phyloP scores from a whole-genome alignment of 2,888 invertebrate genomes.

The Cerceris ruficornis region DNA sequence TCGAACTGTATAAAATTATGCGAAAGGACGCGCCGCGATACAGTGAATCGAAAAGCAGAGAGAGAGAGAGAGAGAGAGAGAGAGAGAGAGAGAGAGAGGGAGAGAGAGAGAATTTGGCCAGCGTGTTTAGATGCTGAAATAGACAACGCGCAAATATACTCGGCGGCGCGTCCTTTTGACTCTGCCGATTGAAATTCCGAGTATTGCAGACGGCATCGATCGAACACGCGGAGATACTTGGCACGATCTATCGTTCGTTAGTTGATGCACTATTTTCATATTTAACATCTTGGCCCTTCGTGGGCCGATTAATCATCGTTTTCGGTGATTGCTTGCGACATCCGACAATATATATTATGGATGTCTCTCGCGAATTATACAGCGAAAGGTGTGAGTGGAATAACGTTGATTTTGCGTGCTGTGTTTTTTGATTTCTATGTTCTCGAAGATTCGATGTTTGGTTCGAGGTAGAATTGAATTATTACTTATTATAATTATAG shows the following conservation, averaged over 20 bases:
- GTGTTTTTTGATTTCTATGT: too few species aligned
- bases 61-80: neutral
- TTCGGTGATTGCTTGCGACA: neutral
- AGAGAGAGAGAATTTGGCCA: constrained; percentile 24
- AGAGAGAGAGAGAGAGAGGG: constrained; percentile 1
- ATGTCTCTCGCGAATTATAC: too few species aligned
- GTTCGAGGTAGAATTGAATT: too few species aligned
- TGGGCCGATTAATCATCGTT: constrained; percentile 28
- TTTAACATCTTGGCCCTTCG: constrained; percentile 35
- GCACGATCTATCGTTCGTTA: constrained; percentile 1
- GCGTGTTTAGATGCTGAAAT: constrained; percentile 37
- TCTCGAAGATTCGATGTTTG: too few species aligned
- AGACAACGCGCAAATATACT: constrained; percentile 38
- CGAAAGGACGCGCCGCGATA: too few species aligned
- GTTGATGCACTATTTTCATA: constrained; percentile 39
- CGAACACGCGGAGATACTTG: constrained; percentile 25
- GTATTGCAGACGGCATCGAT: constrained; percentile 40
- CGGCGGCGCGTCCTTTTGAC: constrained; percentile 18
- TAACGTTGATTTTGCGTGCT: neutral
- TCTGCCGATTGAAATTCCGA: constrained; percentile 27
- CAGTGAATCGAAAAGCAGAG: too few species aligned
- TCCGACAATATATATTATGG: constrained; percentile 12
- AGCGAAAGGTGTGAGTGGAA: neutral
- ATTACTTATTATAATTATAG: too few species aligned
- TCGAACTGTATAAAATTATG: too few species aligned